These are phyloP conservation scores for Drosophila kambysellisi DNA, from an alignment of 2,888 invertebrate species.

Conservation along the genomic window DNA sequence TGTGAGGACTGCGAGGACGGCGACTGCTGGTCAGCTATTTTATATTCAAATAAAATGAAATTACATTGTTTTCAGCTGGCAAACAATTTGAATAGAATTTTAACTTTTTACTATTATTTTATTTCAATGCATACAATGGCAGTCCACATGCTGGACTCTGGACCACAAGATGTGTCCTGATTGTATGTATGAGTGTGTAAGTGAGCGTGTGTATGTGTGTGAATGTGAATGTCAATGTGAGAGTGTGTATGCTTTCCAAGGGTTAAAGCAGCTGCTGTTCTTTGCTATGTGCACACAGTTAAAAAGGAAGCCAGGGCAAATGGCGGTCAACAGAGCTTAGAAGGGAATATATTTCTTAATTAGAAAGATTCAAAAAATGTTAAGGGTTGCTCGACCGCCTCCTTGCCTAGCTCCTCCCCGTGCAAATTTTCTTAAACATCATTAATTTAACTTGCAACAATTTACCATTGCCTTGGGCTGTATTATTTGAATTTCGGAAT, in stretches of 20 bases:
- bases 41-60: conserved; percentile 83
- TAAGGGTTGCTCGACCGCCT: conserved; percentile 56
- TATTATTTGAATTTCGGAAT: conserved; percentile 30
- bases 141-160: conserved; percentile 50
- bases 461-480: conserved; percentile 67
- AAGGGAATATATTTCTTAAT: conserved; percentile 74
- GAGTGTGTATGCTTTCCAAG: conserved; percentile 26
- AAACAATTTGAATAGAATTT: conserved; percentile 83
- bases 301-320: conserved; percentile 44
- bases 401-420: background rate
- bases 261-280: conserved; percentile 64
- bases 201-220: conserved; percentile 15
- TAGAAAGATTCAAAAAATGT: conserved; percentile 72
- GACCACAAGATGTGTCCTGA: conserved; percentile 55
- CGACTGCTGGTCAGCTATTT: conserved; percentile 63
- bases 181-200: conserved; percentile 12
- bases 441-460: conserved; percentile 74
- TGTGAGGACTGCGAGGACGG: conserved; percentile 30
- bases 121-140: conserved; percentile 76
- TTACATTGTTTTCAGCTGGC: conserved; percentile 83
- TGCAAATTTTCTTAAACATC: conserved; percentile 64
- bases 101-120: conserved; percentile 84
- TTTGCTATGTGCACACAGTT: conserved; percentile 32
- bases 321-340: conserved; percentile 62
- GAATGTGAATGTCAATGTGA: conserved; percentile 18